Conservation (phyloP, 2,113 vertebrate species). For the Podiceps cristatus region DNA sequence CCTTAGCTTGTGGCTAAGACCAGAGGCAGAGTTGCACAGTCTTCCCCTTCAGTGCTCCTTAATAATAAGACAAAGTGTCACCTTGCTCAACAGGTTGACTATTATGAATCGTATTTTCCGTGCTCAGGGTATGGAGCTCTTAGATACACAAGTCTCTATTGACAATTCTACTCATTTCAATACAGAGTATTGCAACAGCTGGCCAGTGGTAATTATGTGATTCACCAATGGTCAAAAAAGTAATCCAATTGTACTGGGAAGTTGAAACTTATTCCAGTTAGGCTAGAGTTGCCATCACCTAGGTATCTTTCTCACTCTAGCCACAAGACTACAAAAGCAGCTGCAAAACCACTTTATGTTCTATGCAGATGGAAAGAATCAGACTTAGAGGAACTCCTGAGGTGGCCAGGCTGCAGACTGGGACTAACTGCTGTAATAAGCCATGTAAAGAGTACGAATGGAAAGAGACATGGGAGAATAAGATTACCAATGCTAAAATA, state of each 20-base stretch:
- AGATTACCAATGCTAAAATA: slow-evolving; percentile 1
- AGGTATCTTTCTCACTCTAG: background rate
- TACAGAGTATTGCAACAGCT: background rate
- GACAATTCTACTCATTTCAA: background rate
- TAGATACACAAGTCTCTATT: background rate
- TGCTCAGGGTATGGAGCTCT: background rate
- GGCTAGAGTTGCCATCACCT: background rate
- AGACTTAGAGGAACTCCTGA: background rate
- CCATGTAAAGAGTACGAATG: background rate
- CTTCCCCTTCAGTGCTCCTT: background rate
- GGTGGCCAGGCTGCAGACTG: background rate
- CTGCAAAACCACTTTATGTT: background rate
- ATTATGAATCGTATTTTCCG: background rate
- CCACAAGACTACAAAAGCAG: background rate
- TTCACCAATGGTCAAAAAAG: background rate
- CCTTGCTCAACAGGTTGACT: background rate
- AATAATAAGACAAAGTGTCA: background rate
- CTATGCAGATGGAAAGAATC: background rate
- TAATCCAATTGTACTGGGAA: background rate
- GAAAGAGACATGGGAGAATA: background rate
- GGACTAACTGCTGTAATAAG: background rate
- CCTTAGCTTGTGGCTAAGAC: background rate
- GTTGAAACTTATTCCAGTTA: background rate
- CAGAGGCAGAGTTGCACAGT: background rate
- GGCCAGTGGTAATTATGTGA: background rate